phyloP scores from a whole-genome alignment of 2,888 invertebrate genomes.

The Zeuzera pyrina region DNA sequence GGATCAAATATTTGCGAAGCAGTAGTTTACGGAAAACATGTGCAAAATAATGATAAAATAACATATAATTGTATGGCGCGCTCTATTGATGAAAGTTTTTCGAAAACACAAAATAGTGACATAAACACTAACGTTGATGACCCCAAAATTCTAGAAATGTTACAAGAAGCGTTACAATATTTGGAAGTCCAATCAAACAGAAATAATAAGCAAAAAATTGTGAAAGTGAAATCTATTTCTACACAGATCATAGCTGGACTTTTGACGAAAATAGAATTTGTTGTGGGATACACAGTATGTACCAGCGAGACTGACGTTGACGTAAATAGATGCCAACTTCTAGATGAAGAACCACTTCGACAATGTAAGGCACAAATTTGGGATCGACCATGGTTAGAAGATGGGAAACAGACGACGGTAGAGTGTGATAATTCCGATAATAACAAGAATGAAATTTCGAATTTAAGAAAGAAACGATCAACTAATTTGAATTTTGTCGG shows the following conservation, averaged over 20 bases:
- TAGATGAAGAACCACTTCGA: conserved; percentile 32
- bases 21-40: conserved; percentile 32
- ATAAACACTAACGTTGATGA: conserved; percentile 25
- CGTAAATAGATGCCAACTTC: conserved; percentile 30
- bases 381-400: conserved; percentile 74
- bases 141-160: conserved; percentile 36
- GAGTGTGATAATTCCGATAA: conserved; percentile 26
- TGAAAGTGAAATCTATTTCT: conserved; percentile 52
- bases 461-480: conserved; percentile 22
- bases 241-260: conserved; percentile 69
- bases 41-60: conserved; percentile 35
- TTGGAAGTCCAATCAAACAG: conserved; percentile 45
- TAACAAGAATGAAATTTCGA: conserved; percentile 2
- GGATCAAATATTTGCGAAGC: conserved; percentile 45
- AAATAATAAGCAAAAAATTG: conserved; percentile 41
- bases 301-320: conserved; percentile 34
- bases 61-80: conserved; percentile 37
- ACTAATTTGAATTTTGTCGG: conserved; percentile 10
- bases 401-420: conserved; percentile 48
- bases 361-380: conserved; percentile 51
- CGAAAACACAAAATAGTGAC: conserved; percentile 18
- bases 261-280: conserved; percentile 71
- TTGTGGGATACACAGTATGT: conserved; percentile 72
- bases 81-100: conserved; percentile 31
- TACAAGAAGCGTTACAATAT: conserved; percentile 42